phyloP scores from a whole-genome alignment of 2,113 vertebrate species.

The Austrofundulus limnaeus region DNA sequence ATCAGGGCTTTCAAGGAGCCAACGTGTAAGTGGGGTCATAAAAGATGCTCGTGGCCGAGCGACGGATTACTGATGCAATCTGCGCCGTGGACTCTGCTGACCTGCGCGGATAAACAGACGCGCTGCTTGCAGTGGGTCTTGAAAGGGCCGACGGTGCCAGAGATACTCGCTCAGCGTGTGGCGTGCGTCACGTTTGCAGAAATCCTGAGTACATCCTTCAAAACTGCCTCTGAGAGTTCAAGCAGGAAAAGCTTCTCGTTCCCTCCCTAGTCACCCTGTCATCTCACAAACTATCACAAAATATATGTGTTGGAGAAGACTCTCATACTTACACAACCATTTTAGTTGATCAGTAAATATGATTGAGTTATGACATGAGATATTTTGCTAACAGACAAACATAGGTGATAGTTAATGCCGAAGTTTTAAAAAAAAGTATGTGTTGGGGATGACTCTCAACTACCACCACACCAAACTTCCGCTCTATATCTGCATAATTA shows the following conservation, averaged over 20 bases:
- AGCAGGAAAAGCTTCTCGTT: conserved; percentile 19
- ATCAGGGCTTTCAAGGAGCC: conserved; percentile 56
- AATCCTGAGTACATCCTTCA: conserved; percentile 1
- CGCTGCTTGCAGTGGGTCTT: conserved; percentile 25
- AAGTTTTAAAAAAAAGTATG: too few species aligned
- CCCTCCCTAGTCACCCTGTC: neutral
- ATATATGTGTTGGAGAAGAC: too few species aligned
- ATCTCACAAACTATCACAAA: too few species aligned
- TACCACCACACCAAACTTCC: too few species aligned
- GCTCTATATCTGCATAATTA: too few species aligned
- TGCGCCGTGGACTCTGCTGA: conserved; percentile 21
- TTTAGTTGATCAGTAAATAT: too few species aligned
- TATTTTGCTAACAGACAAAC: too few species aligned
- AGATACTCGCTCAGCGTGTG: neutral
- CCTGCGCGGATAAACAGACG: conserved; percentile 21
- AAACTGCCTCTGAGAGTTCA: conserved; percentile 27
- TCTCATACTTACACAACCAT: too few species aligned
- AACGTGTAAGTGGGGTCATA: conserved; percentile 58
- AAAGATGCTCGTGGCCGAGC: conserved; percentile 69
- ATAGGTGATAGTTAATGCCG: too few species aligned
- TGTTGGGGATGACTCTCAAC: too few species aligned
- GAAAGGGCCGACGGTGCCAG: neutral
- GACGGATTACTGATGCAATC: conserved; percentile 61
- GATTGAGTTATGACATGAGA: too few species aligned
- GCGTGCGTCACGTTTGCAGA: conserved; percentile 3